phyloP scores from a whole-genome alignment of 2,113 vertebrate species.

The Gobiocypris rarus region DNA sequence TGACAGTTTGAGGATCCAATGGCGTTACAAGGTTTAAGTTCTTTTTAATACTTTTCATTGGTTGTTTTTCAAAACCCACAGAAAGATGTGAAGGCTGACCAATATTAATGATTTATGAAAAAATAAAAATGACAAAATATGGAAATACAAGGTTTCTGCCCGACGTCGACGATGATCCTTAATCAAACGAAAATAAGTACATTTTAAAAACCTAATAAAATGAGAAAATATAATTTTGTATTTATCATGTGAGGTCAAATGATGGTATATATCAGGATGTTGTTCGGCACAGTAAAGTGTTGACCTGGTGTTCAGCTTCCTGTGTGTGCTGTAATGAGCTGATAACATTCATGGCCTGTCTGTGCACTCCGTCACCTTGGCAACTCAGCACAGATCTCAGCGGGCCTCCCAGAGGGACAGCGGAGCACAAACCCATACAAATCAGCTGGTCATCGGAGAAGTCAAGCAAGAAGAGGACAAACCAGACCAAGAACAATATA shows the following conservation, averaged over 20 bases:
- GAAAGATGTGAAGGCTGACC: too few relatives aligned
- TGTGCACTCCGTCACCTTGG: conserved; percentile 30
- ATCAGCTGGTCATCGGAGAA: conserved; percentile 5
- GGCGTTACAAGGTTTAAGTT: too few relatives aligned
- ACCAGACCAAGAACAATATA: neutral
- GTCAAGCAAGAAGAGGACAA: neutral
- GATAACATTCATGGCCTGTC: conserved; percentile 32
- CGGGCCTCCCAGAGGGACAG: conserved; percentile 16
- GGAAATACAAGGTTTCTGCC: too few relatives aligned
- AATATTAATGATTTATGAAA: too few relatives aligned
- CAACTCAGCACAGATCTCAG: conserved; percentile 26
- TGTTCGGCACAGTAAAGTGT: neutral
- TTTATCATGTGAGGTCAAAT: neutral
- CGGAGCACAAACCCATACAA: neutral
- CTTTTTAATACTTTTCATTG: too few relatives aligned
- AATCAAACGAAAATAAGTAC: neutral
- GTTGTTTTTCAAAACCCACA: too few relatives aligned
- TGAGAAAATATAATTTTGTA: neutral
- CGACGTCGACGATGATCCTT: neutral
- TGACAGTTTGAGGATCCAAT: too few relatives aligned
- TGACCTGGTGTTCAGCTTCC: neutral
- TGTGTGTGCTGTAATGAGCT: conserved; percentile 14
- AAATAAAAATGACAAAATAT: too few relatives aligned
- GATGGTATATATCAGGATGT: neutral
- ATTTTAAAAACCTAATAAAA: neutral